Evolutionary conservation across 2,888 invertebrate genomes (phyloP).

Genomic region (Hirtodrosophila trivittata): DNA sequence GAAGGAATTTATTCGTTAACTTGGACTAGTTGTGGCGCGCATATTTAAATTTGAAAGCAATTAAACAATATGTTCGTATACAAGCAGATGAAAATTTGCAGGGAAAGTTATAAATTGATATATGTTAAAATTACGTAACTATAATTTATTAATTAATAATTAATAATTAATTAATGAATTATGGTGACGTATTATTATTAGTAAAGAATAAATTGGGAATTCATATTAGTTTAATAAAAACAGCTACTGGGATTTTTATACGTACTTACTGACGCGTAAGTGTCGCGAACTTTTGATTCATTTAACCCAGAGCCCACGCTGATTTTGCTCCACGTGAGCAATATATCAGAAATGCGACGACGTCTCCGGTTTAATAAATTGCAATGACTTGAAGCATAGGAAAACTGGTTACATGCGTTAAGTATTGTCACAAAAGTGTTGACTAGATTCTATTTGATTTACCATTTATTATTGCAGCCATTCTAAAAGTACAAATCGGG

Average conservation of each 20-base stretch:
- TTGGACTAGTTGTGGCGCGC: too few relatives aligned
- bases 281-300: slow-evolving; percentile 39
- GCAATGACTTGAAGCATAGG: slow-evolving; percentile 1
- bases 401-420: slow-evolving; percentile 55
- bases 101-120: too few relatives aligned
- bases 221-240: slow-evolving; percentile 1
- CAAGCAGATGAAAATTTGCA: too few relatives aligned
- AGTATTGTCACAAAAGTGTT: not conserved
- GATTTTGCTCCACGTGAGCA: slow-evolving; percentile 36
- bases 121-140: too few relatives aligned
- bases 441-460: slow-evolving; percentile 1
- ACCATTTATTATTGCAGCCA: slow-evolving; percentile 9
- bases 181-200: too few relatives aligned
- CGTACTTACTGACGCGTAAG: slow-evolving; percentile 41
- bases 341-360: slow-evolving; percentile 25
- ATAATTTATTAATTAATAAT: too few relatives aligned
- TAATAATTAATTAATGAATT: too few relatives aligned
- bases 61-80: too few relatives aligned
- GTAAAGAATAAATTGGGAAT: too few relatives aligned
- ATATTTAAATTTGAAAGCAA: too few relatives aligned
- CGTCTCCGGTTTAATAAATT: slow-evolving; percentile 22
- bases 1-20: slow-evolving; percentile 31
- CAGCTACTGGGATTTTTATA: slow-evolving; percentile 33
- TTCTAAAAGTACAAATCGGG: slow-evolving; percentile 23
- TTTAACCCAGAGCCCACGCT: slow-evolving; percentile 12